Conservation (phyloP, 2,113 vertebrate species). For the Phylloscopus whistleri region DNA sequence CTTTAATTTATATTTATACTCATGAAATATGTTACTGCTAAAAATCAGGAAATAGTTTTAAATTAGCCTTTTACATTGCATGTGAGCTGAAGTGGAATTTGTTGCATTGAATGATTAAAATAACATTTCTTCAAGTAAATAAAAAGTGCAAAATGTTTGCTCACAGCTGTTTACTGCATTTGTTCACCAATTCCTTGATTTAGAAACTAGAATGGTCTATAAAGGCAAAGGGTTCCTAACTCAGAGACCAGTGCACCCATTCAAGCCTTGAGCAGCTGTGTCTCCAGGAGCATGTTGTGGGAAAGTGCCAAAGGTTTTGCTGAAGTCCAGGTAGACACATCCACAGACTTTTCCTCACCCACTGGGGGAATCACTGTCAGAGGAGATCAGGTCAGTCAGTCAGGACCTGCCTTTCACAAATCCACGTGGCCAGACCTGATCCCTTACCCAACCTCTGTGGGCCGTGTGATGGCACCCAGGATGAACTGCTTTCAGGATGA, state of each 20-base stretch:
- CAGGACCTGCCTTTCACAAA: not conserved
- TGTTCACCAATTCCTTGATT: not conserved
- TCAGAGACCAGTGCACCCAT: no score
- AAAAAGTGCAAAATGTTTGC: not conserved
- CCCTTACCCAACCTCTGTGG: fast-evolving
- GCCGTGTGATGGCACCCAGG: fast-evolving
- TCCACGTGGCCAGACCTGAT: not conserved
- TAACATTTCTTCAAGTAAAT: not conserved
- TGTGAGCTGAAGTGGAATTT: not conserved
- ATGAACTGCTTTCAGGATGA: not conserved
- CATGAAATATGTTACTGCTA: not conserved
- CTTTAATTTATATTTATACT: not conserved
- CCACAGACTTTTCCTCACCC: not conserved
- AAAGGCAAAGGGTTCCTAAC: not conserved
- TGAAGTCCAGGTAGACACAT: not conserved
- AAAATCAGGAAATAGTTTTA: not conserved
- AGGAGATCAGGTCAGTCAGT: not conserved
- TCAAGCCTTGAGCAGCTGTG: not conserved
- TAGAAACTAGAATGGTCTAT: not conserved
- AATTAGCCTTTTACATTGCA: not conserved
- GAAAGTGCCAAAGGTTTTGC: not conserved
- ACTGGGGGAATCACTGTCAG: not conserved
- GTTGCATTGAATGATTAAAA: not conserved
- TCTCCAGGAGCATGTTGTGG: not conserved
- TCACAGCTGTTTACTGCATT: not conserved